Evolutionary conservation across 2,113 vertebrate genomes (phyloP), one percentile per base, ranked within the genome.

Genomic region (Ia io): DNA sequence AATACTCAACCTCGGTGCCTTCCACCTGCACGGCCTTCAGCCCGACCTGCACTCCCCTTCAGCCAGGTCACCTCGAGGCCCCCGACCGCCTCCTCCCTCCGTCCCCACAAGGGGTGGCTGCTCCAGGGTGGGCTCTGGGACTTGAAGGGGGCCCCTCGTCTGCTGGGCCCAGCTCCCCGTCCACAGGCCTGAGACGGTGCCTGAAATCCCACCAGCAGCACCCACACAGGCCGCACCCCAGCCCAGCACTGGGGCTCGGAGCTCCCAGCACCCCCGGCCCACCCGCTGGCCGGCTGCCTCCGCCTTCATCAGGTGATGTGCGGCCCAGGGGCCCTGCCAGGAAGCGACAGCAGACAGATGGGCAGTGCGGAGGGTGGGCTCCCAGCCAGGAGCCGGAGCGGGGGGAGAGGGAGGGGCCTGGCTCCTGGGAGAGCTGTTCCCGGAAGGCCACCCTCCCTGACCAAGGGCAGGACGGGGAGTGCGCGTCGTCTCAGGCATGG

Each of bases 281-380:
- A 59, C 82, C 61, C 6, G 20, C 89, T 28, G 44, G 88, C n/a
- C 59, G 8, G 65, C 76, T 25, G 49, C 85, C 73, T 88, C 3
- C 0, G n/a, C 88, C 61, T 2, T 23, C 40, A 1, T 71, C 92
- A 74, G 91, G 93, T 95, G 95, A 94, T 73, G 28, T 74, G 94
- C 67, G 51, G 84, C 79, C 67, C 22, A 17, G 59, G 42, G 17
- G 37, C 74, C 79, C 89, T 96, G 97, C 97, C 97, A 97, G 97
- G 95, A 96, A 96, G 95, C 30, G 14, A 95, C 93, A 71, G 95
- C 80, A 73, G 95, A 97, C 44, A 79, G 80, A 96, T 83, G 78
- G 94, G 89, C 95, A 83, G 83, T 37, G 91, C 94, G 1, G n/a
- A 49, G 65, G 83, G 94, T 56, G 40, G 97, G 97, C 97, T 91